Percentiles rank a stretch among this genome's conserved stretches.
phyloP scores from a whole-genome alignment of 1,140 invertebrate species.

The honey bee (Apis mellifera) region DNA sequence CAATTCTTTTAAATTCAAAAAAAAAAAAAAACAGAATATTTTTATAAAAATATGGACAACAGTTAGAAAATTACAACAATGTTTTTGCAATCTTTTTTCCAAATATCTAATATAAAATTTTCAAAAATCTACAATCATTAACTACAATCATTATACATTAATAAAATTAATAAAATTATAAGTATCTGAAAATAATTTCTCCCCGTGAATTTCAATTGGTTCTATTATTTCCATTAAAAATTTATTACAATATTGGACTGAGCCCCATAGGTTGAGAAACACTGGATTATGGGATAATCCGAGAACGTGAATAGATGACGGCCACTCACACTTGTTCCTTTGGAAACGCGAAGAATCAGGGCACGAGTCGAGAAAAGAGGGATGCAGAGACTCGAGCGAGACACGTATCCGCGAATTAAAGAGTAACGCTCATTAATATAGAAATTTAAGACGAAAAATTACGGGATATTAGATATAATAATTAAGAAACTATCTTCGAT shows the following conservation, averaged over 20 bases:
- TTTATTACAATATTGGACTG: too few species aligned
- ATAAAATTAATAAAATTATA: too few species aligned
- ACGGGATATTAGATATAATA: not conserved
- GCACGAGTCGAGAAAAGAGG: not conserved
- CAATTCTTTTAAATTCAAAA: too few species aligned
- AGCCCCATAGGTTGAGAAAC: too few species aligned
- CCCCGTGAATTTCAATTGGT: too few species aligned
- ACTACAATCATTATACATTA: too few species aligned
- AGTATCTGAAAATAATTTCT: too few species aligned
- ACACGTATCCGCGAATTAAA: slow-evolving; percentile 26
- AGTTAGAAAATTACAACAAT: not conserved
- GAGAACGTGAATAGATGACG: slow-evolving; percentile 17
- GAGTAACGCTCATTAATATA: slow-evolving; percentile 25
- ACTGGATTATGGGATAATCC: slow-evolving; percentile 28
- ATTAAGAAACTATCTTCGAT: not conserved
- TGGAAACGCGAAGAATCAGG: slow-evolving; percentile 32
- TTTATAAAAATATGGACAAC: slow-evolving; percentile 14
- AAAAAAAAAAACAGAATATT: not conserved
- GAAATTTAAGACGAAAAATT: not conserved
- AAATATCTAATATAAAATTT: too few species aligned
- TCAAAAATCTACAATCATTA: too few species aligned
- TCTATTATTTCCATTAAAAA: too few species aligned
- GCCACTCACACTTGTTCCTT: slow-evolving; percentile 17
- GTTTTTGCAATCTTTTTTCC: too few species aligned
- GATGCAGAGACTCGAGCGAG: not conserved